Evolutionary conservation across 2,888 invertebrate genomes (phyloP).

Genomic region (Tribolium freemani): DNA sequence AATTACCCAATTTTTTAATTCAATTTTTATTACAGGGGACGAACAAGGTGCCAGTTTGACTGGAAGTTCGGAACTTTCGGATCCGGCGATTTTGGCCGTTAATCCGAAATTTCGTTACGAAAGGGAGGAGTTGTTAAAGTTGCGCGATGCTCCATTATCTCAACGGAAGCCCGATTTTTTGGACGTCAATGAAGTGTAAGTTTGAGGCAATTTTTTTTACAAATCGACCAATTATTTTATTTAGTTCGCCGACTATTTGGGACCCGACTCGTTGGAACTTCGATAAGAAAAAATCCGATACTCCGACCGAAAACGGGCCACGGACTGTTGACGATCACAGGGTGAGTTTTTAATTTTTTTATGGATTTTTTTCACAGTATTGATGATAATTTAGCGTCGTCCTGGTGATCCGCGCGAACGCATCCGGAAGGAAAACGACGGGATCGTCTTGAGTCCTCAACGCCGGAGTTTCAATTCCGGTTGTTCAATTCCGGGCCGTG

Average conservation of each 20-base stretch:
- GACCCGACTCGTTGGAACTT: constrained; percentile 67
- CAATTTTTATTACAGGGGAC: constrained; percentile 65
- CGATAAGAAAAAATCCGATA: constrained; percentile 73
- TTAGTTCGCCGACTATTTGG: constrained; percentile 54
- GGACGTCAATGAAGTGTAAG: constrained; percentile 73
- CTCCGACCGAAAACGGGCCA: constrained; percentile 75
- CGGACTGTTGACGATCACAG: constrained; percentile 72
- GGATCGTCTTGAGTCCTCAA: constrained; percentile 88
- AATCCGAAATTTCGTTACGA: constrained; percentile 72
- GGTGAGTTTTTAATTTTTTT: constrained; percentile 61
- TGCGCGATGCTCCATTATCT: constrained; percentile 79
- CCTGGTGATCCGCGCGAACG: constrained; percentile 81
- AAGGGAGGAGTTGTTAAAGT: constrained; percentile 79
- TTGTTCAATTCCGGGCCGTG: constrained; percentile 79
- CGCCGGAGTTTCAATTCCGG: constrained; percentile 89
- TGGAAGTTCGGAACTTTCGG: constrained; percentile 66
- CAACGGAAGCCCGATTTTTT: constrained; percentile 81
- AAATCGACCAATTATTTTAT: not conserved
- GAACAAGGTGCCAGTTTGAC: constrained; percentile 70
- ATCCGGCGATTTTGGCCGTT: constrained; percentile 74
- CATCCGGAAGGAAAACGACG: constrained; percentile 85
- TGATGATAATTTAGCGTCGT: constrained; percentile 66
- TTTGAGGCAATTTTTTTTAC: constrained; percentile 6
- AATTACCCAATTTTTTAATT: constrained; percentile 16
- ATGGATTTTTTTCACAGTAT: not conserved